Percentiles rank a stretch among this genome's conserved stretches.
These are phyloP conservation scores for Battus philenor DNA, from an alignment of 1,140 invertebrate species.

Conservation along the genomic window DNA sequence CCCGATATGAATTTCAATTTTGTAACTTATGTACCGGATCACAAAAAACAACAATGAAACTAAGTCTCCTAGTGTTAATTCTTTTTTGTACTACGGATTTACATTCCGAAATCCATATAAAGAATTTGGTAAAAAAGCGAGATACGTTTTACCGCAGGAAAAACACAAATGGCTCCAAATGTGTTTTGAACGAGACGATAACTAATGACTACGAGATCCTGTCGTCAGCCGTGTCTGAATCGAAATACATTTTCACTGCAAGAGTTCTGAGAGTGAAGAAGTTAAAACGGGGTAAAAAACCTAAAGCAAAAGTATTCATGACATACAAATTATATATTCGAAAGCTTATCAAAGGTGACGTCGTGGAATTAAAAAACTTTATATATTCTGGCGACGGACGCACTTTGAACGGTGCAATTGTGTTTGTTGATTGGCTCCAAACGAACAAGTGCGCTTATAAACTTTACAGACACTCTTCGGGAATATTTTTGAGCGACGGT, in stretches of 20 bases:
- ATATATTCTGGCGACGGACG: conserved; percentile 55
- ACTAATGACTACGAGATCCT: conserved; percentile 72
- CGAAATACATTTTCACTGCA: conserved; percentile 69
- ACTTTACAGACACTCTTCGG: conserved; percentile 67
- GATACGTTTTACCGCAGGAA: conserved; percentile 54
- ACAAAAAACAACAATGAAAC: conserved; percentile 57
- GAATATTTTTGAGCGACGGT: conserved; percentile 68
- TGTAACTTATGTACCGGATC: conserved; percentile 23
- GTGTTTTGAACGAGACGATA: conserved; percentile 70
- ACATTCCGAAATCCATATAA: conserved; percentile 44
- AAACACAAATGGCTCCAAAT: conserved; percentile 61
- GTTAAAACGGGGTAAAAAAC: conserved; percentile 57
- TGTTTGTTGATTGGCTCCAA: conserved; percentile 63
- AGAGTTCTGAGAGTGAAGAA: conserved; percentile 66
- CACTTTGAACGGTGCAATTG: conserved; percentile 62
- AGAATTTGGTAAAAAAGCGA: conserved; percentile 48
- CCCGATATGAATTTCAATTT: conserved; percentile 37
- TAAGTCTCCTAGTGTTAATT: conserved; percentile 55
- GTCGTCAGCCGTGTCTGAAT: conserved; percentile 67
- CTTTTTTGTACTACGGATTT: conserved; percentile 46
- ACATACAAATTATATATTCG: conserved; percentile 63
- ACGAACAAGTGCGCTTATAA: conserved; percentile 66
- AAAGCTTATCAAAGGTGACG: conserved; percentile 61
- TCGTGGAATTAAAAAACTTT: conserved; percentile 51
- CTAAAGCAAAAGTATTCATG: conserved; percentile 56